Conservation (phyloP, 1,140 invertebrate genomes). For the Drosophila mauritiana region DNA sequence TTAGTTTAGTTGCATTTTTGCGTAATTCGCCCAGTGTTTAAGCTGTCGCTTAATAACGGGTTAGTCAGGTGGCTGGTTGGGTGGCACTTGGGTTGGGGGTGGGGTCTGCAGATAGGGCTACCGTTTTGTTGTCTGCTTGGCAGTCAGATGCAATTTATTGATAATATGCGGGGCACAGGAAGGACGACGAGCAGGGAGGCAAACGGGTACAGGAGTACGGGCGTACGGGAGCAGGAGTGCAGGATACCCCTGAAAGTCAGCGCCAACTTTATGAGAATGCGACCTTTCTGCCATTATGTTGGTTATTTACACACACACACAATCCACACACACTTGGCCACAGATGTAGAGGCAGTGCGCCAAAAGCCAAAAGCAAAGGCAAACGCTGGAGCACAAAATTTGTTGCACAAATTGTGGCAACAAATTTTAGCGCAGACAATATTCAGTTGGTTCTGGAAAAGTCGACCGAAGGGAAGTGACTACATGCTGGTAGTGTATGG, state of each 20-base stretch:
- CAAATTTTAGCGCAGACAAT: slow-evolving; percentile 55
- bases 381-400: slow-evolving; percentile 39
- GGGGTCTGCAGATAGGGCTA: slow-evolving; percentile 11
- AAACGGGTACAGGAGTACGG: not conserved
- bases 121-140: slow-evolving; percentile 52
- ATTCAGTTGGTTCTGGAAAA: slow-evolving; percentile 36
- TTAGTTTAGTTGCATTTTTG: no score
- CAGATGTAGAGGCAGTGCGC: slow-evolving; percentile 30
- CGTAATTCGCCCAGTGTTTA: slow-evolving; percentile 14
- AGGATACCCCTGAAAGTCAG: slow-evolving; percentile 40
- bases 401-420: slow-evolving; percentile 58
- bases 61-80: slow-evolving; percentile 30
- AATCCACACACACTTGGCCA: slow-evolving; percentile 11
- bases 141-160: slow-evolving; percentile 82
- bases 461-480: slow-evolving; percentile 2
- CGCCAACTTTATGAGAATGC: slow-evolving; percentile 64
- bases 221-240: not conserved
- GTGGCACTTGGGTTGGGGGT: not conserved
- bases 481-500: not conserved
- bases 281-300: slow-evolving; percentile 54
- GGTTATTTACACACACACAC: slow-evolving; percentile 52
- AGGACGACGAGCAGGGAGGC: not conserved
- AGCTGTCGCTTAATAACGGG: slow-evolving; percentile 61
- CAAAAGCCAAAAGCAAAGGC: slow-evolving; percentile 17
- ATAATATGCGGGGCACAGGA: slow-evolving; percentile 57